Percentiles rank a stretch among this genome's conserved stretches.
Conservation (phyloP, 2,797 vertebrate genomes). For the Mycteria americana region DNA sequence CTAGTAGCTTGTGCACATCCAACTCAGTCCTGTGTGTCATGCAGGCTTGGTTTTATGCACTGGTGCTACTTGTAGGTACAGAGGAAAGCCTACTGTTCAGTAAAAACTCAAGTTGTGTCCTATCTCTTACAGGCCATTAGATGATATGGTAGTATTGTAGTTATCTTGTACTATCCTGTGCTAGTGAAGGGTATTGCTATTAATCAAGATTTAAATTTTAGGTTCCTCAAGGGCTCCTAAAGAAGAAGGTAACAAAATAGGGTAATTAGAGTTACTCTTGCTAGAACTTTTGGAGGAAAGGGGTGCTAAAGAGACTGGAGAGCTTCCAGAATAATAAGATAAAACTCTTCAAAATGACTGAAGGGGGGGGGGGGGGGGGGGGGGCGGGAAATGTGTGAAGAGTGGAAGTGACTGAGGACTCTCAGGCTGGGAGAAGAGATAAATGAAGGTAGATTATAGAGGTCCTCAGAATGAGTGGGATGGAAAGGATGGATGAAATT, state of each 20-base stretch:
- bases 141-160: neutral
- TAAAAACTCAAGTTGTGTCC: neutral
- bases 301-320: neutral
- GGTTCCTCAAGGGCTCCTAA: neutral
- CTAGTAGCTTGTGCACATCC: neutral
- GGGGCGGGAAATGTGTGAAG: neutral
- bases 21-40: rapidly evolving
- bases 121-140: neutral
- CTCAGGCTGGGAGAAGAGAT: neutral
- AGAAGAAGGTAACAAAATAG: neutral
- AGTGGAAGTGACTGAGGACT: neutral
- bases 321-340: neutral
- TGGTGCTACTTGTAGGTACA: neutral
- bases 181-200: neutral
- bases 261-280: neutral
- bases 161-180: neutral
- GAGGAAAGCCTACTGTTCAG: neutral
- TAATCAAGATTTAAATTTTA: neutral
- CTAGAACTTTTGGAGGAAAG: neutral
- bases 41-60: neutral
- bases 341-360: neutral
- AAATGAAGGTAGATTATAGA: neutral
- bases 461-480: neutral
- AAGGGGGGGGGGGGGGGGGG: neutral
- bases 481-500: neutral